These are phyloP conservation scores for Taurulus bubalis DNA, from an alignment of 2,113 vertebrate species.

Conservation along the genomic window DNA sequence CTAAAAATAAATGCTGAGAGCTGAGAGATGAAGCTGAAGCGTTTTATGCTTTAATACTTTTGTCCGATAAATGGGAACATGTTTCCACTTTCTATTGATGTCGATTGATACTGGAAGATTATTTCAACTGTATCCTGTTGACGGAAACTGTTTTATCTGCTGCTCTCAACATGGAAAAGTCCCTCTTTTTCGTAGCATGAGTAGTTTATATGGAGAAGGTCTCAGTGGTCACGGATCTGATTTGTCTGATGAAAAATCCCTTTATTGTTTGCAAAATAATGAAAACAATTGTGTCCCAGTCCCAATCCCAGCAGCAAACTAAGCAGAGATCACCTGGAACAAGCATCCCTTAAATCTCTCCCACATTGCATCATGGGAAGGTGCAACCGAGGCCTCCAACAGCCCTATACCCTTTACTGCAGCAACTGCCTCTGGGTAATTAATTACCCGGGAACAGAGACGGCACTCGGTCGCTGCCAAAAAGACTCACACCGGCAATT, in stretches of 20 bases:
- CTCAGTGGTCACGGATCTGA: not conserved
- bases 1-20: slow-evolving; percentile 9
- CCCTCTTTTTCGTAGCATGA: not conserved
- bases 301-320: not conserved
- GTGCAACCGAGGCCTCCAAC: slow-evolving; percentile 12
- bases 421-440: slow-evolving; percentile 57
- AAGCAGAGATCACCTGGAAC: not conserved
- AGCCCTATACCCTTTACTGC: slow-evolving; percentile 48
- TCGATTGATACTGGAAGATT: not conserved
- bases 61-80: not conserved
- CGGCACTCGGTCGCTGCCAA: slow-evolving; percentile 33
- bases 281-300: not conserved
- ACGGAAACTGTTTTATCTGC: not conserved
- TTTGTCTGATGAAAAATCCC: not conserved
- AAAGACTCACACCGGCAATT: slow-evolving; percentile 64
- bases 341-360: not conserved
- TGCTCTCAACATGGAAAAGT: not conserved
- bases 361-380: not conserved
- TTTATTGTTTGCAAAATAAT: not conserved
- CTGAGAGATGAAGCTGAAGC: not conserved
- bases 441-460: slow-evolving; percentile 68
- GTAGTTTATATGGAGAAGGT: not conserved
- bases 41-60: not conserved
- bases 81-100: not conserved
- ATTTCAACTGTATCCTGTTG: not conserved